These are phyloP conservation scores for Drosophila pectinifera DNA, from an alignment of 1,140 invertebrate species.

Conservation along the genomic window DNA sequence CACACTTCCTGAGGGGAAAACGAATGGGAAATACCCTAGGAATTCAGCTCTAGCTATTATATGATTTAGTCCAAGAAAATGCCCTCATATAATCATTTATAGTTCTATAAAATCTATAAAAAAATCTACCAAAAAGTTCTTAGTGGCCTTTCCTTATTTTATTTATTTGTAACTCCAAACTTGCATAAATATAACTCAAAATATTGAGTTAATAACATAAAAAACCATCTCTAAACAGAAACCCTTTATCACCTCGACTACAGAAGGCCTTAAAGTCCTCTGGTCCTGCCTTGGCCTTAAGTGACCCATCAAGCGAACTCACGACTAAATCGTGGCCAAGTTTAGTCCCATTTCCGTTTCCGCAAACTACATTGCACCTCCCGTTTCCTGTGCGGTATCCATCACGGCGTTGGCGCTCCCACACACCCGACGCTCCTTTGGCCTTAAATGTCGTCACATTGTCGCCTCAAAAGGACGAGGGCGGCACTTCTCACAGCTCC, in stretches of 20 bases:
- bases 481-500: slow-evolving; percentile 14
- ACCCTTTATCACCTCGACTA: not conserved
- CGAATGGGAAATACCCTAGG: slow-evolving; percentile 14
- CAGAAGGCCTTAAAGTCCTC: not conserved
- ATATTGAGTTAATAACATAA: not conserved
- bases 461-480: slow-evolving; percentile 54
- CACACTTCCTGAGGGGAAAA: not conserved
- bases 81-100: no score
- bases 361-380: slow-evolving; percentile 10
- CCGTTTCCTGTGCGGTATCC: slow-evolving; percentile 1
- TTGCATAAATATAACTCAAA: no score
- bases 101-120: no score
- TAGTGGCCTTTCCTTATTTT: no score
- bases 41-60: no score
- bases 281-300: not conserved
- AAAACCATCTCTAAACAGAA: not conserved
- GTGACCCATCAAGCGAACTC: not conserved
- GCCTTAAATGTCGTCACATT: slow-evolving; percentile 76
- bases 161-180: no score
- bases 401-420: slow-evolving; percentile 1
- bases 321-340: slow-evolving; percentile 8
- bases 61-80: no score
- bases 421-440: not conserved
- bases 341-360: not conserved
- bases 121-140: no score